Evolutionary conservation across 1,140 invertebrate species (phyloP), one percentile per base, ranked within the genome.

Genomic region (Nylanderia fulva): DNA sequence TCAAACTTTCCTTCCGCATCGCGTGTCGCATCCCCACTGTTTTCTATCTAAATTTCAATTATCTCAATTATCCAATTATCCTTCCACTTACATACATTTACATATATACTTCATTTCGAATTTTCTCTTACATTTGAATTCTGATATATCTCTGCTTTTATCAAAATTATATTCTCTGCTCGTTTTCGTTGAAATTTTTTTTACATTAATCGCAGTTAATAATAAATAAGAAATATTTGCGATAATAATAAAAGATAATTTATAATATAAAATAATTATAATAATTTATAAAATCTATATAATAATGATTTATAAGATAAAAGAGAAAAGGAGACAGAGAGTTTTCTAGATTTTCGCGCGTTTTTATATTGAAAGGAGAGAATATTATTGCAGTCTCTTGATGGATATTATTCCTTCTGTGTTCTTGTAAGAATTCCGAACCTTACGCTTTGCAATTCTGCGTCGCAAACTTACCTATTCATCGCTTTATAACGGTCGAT

Each of bases 11-110:
- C 7, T 45, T 48, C 27, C 9, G 45, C 64, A 48, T 58, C 52
- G 45, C 52, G 45, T 29, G 45, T 18, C 45, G 45, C 5, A 48
- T 48, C 5, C 13, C 3, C 11, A 9, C 15, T 36, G 27, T 15
- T 69, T 56, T 13, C 33, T 8, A 58, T 33, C 29, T 18, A 52
- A 71, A 82, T 71, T 52, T 42, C 52, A 58, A 82, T 82, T 71
- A 56, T 80, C 33, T n/a, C 36, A 21, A 15, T 36, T 77, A 66
- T n/a, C 36, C 29, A 77, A 77, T 72, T 64, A 52, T 45, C 39
- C 13, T 33, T 39, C 18, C 8, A 42, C 11, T 24, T 56, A 33
- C n/a, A n/a, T n/a, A n/a, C n/a, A n/a, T n/a, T n/a, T n/a, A n/a
- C n/a, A n/a, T 36, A 1, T 9, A 56, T 18, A 13, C 36, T 33